A percentile compares a stretch with the other conserved stretches of the same genome.
Conservation (phyloP, 1,140 invertebrate species). For the Lysiphlebus fabarum region DNA sequence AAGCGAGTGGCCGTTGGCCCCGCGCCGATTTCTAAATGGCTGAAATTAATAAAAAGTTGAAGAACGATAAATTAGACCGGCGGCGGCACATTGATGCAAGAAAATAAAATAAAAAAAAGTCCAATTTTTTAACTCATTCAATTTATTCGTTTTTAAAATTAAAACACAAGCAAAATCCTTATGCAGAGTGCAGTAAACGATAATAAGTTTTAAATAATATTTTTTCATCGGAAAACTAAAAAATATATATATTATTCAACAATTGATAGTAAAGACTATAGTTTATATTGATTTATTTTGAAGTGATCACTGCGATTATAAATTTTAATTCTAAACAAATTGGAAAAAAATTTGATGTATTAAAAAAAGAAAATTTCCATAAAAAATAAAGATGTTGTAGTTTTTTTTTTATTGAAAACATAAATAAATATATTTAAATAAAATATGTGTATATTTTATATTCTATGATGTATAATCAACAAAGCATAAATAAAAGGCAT, state of each 20-base stretch:
- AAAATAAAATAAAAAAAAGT: slow-evolving; percentile 12
- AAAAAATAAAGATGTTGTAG: too few relatives aligned
- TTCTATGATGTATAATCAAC: not conserved
- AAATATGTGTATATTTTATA: not conserved
- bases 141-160: not conserved
- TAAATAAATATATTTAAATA: too few relatives aligned
- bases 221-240: too few relatives aligned
- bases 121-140: slow-evolving; percentile 7
- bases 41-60: slow-evolving; percentile 56
- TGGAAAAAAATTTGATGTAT: too few relatives aligned
- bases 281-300: too few relatives aligned
- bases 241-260: too few relatives aligned
- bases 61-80: slow-evolving; percentile 54
- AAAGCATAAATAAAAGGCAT: slow-evolving; percentile 16
- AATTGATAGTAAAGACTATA: too few relatives aligned
- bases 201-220: slow-evolving; percentile 55
- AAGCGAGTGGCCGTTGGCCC: slow-evolving; percentile 20
- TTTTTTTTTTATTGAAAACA: too few relatives aligned
- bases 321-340: too few relatives aligned
- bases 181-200: slow-evolving; percentile 30
- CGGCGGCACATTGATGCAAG: slow-evolving; percentile 28
- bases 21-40: slow-evolving; percentile 42
- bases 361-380: too few relatives aligned
- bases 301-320: too few relatives aligned
- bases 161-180: slow-evolving; percentile 11